A percentile compares a stretch with the other conserved stretches of the same genome.
phyloP scores from a whole-genome alignment of 2,888 invertebrate species.

The Tenthredo mesomela region DNA sequence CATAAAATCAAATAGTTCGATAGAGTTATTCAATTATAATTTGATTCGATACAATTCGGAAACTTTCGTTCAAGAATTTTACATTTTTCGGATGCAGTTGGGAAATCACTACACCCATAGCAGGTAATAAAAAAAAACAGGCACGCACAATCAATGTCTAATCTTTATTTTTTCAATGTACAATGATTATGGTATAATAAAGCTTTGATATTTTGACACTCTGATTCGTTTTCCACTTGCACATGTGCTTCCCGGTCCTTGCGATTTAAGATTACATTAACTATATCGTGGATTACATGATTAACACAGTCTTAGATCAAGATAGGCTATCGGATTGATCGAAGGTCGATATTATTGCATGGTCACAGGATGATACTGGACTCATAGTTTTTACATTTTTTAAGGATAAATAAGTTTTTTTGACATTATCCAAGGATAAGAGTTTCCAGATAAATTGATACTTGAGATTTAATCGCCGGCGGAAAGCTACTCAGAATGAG shows the following conservation, averaged over 20 bases:
- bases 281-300: background rate
- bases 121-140: no score
- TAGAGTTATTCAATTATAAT: no score
- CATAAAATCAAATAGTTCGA: no score
- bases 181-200: background rate
- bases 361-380: background rate
- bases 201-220: background rate
- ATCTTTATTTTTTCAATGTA: background rate
- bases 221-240: background rate
- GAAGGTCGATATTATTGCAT: background rate
- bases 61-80: no score
- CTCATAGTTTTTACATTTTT: background rate
- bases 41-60: no score
- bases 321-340: background rate
- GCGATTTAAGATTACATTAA: background rate
- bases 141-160: no score
- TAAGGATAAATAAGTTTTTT: background rate
- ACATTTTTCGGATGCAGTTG: no score
- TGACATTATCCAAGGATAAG: constrained; percentile 3
- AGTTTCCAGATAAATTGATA: background rate
- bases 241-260: background rate
- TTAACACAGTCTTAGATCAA: background rate
- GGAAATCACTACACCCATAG: no score
- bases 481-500: background rate
- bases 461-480: background rate